phyloP scores from a whole-genome alignment of 2,888 invertebrate genomes.

The Choreutis nemorana region DNA sequence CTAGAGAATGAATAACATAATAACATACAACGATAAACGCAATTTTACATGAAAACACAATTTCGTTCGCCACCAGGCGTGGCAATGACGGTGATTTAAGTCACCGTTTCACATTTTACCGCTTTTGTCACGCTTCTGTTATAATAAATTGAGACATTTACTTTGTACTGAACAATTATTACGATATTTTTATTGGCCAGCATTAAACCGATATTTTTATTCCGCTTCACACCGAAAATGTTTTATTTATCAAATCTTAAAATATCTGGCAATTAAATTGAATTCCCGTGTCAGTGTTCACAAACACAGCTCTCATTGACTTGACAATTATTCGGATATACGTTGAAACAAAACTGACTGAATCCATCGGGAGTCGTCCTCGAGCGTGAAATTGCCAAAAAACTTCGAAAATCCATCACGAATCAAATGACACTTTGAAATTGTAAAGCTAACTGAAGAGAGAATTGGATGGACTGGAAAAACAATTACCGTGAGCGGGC shows the following conservation, averaged over 20 bases:
- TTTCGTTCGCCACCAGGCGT: slow-evolving; percentile 33
- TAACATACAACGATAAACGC: slow-evolving; percentile 25
- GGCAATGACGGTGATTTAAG: slow-evolving; percentile 40
- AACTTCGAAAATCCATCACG: slow-evolving; percentile 59
- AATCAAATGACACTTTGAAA: slow-evolving; percentile 62
- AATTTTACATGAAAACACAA: slow-evolving; percentile 41
- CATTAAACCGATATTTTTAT: not conserved
- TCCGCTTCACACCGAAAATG: not conserved
- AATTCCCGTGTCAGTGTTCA: too few species aligned
- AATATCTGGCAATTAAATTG: too few species aligned
- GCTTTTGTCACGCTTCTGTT: slow-evolving; percentile 45
- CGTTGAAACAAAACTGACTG: slow-evolving; percentile 42
- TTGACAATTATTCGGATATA: not conserved
- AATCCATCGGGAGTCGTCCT: slow-evolving; percentile 37
- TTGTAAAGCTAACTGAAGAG: slow-evolving; percentile 58
- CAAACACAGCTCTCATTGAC: too few species aligned
- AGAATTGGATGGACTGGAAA: slow-evolving; percentile 48
- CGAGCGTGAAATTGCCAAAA: slow-evolving; percentile 60
- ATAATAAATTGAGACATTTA: slow-evolving; percentile 49
- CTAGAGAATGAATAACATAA: slow-evolving; percentile 24
- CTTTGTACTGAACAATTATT: slow-evolving; percentile 16
- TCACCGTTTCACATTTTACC: slow-evolving; percentile 38
- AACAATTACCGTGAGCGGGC: slow-evolving; percentile 48
- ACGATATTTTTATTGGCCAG: not conserved
- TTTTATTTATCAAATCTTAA: too few species aligned